Evolutionary conservation across 2,113 vertebrate species (phyloP).

Genomic region (Burhinus oedicnemus): DNA sequence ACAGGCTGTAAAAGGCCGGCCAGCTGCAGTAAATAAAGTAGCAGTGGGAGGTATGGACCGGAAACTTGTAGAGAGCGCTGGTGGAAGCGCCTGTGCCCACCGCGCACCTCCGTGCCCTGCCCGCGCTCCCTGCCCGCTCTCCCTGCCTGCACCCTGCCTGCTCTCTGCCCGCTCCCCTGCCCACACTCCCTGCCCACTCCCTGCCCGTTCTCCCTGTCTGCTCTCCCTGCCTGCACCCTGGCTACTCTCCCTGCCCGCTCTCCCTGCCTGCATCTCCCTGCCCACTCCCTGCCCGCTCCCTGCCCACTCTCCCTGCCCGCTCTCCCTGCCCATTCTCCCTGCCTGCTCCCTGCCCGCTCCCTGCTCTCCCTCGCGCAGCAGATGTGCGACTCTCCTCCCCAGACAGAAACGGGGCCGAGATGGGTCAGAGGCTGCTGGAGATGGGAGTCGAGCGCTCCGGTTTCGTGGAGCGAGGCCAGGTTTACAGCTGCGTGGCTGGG

Average conservation of each 20-base stretch:
- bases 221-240: neutral
- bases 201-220: neutral
- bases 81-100: slow-evolving; percentile 20
- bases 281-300: no score
- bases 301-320: no score
- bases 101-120: slow-evolving; percentile 48
- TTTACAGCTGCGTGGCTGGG: neutral
- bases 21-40: slow-evolving; percentile 85
- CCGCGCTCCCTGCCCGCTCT: neutral
- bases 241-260: no score
- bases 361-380: neutral
- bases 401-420: neutral
- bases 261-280: no score
- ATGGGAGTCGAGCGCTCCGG: neutral
- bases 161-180: no score
- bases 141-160: neutral
- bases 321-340: no score
- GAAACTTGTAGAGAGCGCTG: slow-evolving; percentile 41
- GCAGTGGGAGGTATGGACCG: slow-evolving; percentile 71
- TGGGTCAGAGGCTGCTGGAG: neutral
- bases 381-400: neutral
- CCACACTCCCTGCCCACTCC: neutral
- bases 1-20: slow-evolving; percentile 80
- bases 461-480: neutral
- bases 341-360: neutral